Base-by-base conservation (phyloP, 2,113 vertebrate genomes). In the Trichomycterus rosablanca region DNA sequence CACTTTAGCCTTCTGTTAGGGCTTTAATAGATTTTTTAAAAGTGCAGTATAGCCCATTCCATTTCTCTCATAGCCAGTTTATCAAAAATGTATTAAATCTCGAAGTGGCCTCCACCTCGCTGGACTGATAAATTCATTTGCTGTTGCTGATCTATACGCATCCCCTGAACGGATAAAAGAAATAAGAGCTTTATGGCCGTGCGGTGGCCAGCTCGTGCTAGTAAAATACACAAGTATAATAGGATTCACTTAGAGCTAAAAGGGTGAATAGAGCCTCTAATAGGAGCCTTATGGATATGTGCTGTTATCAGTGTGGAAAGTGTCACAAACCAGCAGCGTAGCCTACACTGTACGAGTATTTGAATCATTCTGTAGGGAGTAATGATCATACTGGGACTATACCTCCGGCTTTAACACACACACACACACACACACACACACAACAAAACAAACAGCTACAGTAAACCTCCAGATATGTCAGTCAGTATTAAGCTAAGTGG, bases 21-120 rank as follows among this genome's bases (percentile, higher is more conserved):
- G 54, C 72, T 76, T 63, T 81, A 79, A 83, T 81, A 74, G 76
- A 81, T 83, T 81, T 81, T 79, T 78, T 73, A 78, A 83, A 73
- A 77, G 75, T 72, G 66, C 71, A 75, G 74, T 77, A 74, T 72
- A 73, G 71, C 69, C 73, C 66, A 67, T 81, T 82, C 76, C 78
- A 69, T 78, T 72, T 59, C 74, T 75, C 71, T 78, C 79, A 84
- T 78, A 77, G 78, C 70, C 79, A 81, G 80, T 73, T 81, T 81
- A 82, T 76, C 60, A 68, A 68, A 77, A 75, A 78, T 74, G 74
- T 75, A 76, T 78, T 76, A 76, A 74, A 78, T 78, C 70, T 78
- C 71, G 56, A 76, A 76, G 74, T 76, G 76, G 76, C 72, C 63
- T 74, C 76, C 71, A 72, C 69, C 69, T 66, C 67, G 40, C 54